Conservation (phyloP, 1,140 invertebrate genomes). For the Branchinecta lynchi region DNA sequence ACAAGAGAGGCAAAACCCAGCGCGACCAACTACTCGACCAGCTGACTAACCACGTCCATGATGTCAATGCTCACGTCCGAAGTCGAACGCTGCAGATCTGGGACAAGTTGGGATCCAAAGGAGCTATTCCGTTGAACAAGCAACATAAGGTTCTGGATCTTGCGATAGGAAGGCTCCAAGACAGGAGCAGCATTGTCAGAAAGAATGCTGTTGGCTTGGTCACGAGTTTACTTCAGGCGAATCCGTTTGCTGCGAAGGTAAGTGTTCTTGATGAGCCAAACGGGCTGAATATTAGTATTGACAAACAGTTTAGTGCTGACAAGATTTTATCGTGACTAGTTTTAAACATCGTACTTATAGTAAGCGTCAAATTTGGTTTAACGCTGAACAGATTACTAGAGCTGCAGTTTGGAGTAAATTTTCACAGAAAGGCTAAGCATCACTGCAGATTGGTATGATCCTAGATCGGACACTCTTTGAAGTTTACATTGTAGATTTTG, state of each 20-base stretch:
- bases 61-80: slow-evolving; percentile 63
- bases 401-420: no score
- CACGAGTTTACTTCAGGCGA: slow-evolving; percentile 52
- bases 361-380: no score
- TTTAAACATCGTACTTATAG: no score
- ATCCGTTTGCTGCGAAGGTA: slow-evolving; percentile 53
- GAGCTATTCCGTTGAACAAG: slow-evolving; percentile 49
- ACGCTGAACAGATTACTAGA: no score
- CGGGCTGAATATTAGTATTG: no score
- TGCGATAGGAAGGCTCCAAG: slow-evolving; percentile 49
- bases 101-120: slow-evolving; percentile 49
- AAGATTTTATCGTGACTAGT: no score
- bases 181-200: slow-evolving; percentile 57
- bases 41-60: slow-evolving; percentile 63
- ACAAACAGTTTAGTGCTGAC: no score
- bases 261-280: slow-evolving; percentile 22
- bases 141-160: slow-evolving; percentile 45
- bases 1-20: slow-evolving; percentile 43
- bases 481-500: no score
- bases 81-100: slow-evolving; percentile 58
- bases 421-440: no score
- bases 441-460: no score
- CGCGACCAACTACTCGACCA: slow-evolving; percentile 54
- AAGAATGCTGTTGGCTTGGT: slow-evolving; percentile 61
- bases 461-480: no score